Conservation (phyloP, 1,140 invertebrate species). For the Euschistus heros region DNA sequence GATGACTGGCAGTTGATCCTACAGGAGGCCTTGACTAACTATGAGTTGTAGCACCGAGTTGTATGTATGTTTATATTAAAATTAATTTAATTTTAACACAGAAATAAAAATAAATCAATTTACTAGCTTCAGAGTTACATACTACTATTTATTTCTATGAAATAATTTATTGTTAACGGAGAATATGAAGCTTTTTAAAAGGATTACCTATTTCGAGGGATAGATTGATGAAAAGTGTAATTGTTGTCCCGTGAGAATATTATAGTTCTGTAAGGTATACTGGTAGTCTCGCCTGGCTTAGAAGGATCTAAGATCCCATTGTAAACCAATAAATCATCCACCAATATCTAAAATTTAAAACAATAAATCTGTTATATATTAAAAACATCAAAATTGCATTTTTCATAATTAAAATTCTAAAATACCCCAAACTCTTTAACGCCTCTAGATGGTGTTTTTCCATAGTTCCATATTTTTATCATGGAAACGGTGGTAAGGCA, state of each 20-base stretch:
- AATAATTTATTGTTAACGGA: too few relatives aligned
- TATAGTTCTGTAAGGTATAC: slow-evolving; percentile 38
- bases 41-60: too few relatives aligned
- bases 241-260: slow-evolving; percentile 33
- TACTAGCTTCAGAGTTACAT: too few relatives aligned
- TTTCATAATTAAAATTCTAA: slow-evolving; percentile 23
- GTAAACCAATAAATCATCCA: slow-evolving; percentile 66
- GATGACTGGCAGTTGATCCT: too few relatives aligned
- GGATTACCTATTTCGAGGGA: slow-evolving; percentile 9
- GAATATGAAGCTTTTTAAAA: too few relatives aligned
- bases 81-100: too few relatives aligned
- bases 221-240: neutral
- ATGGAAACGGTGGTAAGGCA: slow-evolving; percentile 56
- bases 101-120: too few relatives aligned
- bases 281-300: neutral
- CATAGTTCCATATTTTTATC: slow-evolving; percentile 77
- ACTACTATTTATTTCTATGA: too few relatives aligned
- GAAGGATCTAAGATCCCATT: slow-evolving; percentile 48
- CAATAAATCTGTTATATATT: slow-evolving; percentile 6
- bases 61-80: too few relatives aligned
- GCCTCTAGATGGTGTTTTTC: slow-evolving; percentile 60
- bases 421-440: slow-evolving; percentile 71
- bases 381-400: too few relatives aligned
- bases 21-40: too few relatives aligned
- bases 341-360: slow-evolving; percentile 45